A percentile compares a stretch with the other conserved stretches of the same genome.
These are phyloP conservation scores for Osmoderma eremita DNA, from an alignment of 2,888 invertebrate species.

Conservation along the genomic window DNA sequence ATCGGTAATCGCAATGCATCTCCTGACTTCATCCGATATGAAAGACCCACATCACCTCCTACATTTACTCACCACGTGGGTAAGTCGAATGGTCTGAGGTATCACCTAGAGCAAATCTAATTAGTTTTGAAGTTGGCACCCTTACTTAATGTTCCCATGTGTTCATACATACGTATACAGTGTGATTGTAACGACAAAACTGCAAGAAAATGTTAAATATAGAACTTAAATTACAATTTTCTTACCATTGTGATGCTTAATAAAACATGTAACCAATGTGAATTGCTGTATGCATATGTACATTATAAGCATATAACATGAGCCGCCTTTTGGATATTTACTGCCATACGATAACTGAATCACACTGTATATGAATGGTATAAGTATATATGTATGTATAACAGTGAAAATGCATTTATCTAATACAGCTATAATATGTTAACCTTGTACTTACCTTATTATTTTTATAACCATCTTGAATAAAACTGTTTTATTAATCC, in stretches of 20 bases:
- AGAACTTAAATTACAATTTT: neutral
- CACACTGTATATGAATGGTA: slow-evolving; percentile 11
- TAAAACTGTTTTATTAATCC: slow-evolving; percentile 29
- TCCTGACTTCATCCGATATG: slow-evolving; percentile 56
- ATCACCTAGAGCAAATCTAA: slow-evolving; percentile 51
- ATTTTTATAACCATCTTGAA: slow-evolving; percentile 28
- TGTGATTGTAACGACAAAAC: slow-evolving; percentile 7
- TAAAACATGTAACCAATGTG: too few species aligned
- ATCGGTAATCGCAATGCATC: slow-evolving; percentile 53
- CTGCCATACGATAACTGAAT: neutral
- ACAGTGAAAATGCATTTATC: slow-evolving; percentile 1
- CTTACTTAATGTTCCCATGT: slow-evolving; percentile 16
- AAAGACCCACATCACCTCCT: slow-evolving; percentile 55
- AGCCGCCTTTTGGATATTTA: too few species aligned
- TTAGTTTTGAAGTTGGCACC: slow-evolving; percentile 3
- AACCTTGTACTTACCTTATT: slow-evolving; percentile 23
- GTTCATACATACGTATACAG: slow-evolving; percentile 1
- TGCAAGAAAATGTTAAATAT: slow-evolving; percentile 13
- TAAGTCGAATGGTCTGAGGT: slow-evolving; percentile 58
- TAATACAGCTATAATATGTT: slow-evolving; percentile 8
- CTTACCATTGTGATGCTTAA: too few species aligned
- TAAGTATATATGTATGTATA: slow-evolving; percentile 12
- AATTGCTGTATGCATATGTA: too few species aligned
- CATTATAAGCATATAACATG: too few species aligned
- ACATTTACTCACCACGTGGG: slow-evolving; percentile 49